Percentiles rank a stretch among this genome's conserved stretches.
phyloP scores from a whole-genome alignment of 2,888 invertebrate genomes.

The Marasmarcha lunaedactyla region DNA sequence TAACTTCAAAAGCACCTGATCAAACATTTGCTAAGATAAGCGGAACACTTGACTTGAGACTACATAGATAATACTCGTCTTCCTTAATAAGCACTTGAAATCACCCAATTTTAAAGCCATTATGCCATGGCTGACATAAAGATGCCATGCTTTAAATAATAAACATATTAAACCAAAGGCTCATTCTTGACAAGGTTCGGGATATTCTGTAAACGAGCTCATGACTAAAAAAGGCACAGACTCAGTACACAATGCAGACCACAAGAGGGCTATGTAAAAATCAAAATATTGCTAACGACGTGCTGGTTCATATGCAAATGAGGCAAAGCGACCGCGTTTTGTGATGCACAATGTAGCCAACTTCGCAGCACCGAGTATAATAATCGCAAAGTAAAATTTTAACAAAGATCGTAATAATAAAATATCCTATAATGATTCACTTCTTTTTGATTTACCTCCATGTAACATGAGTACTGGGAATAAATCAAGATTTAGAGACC shows the following conservation, averaged over 20 bases:
- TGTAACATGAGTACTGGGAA: too few species aligned
- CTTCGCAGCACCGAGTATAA: too few species aligned
- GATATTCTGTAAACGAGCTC: constrained; percentile 24
- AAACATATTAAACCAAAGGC: constrained; percentile 15
- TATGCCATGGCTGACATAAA: constrained; percentile 3
- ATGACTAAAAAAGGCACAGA: constrained; percentile 21
- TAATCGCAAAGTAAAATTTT: too few species aligned
- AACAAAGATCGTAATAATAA: too few species aligned
- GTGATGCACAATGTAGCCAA: constrained; percentile 19
- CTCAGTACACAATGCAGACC: constrained; percentile 32
- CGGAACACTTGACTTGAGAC: constrained; percentile 60
- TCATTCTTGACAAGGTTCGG: constrained; percentile 22
- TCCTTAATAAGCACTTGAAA: constrained; percentile 40
- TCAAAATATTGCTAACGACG: constrained; percentile 42
- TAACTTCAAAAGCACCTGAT: constrained; percentile 55
- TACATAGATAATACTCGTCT: constrained; percentile 46
- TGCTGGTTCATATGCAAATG: constrained; percentile 55
- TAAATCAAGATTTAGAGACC: too few species aligned
- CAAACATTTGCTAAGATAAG: constrained; percentile 63
- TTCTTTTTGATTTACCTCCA: too few species aligned
- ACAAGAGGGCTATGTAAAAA: constrained; percentile 37
- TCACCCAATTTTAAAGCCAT: background rate
- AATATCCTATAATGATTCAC: too few species aligned
- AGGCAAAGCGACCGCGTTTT: constrained; percentile 11
- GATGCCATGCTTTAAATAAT: background rate